Evolutionary conservation across 2,888 invertebrate genomes (phyloP), one percentile per base, ranked within the genome.

Genomic region (Hirtodrosophila histrioides): DNA sequence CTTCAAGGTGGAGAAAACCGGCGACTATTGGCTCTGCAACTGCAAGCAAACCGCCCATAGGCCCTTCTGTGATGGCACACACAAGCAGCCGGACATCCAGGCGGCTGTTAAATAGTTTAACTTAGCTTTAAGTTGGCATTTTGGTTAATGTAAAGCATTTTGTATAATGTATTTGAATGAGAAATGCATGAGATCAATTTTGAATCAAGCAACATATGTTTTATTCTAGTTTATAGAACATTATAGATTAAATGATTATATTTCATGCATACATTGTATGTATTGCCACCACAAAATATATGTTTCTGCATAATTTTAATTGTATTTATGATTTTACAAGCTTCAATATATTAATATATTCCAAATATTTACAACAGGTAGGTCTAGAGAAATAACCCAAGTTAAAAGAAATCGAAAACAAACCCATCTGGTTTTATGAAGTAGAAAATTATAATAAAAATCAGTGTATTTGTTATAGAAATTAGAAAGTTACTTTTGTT

Each of bases 1-100:
- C 64, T 98, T 99, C 89, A 93, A 93, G 75, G 98, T 99, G 1
- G 94, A 95, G 49, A 95, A 98, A 92, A 95, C 95, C 0, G 97
- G 97, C 83, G 96, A 97, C 12, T 98, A 98, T 90, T 98, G 97
- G 96, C 92, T 99, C n/a, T 99, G 99, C 91, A 97, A 97, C 90
- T 99, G 99, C 90, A 99, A 99, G 92, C 98, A 98, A 89, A 98
- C 98, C 0, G 94, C 94, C 48, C 96, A 97, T 78, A 93, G 97
- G 73, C 99, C 99, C 0, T 99, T 98, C 91, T 99, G 99, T 92
- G 99, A 99, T 92, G 99, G 99, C 8, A 95, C 97, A 8, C 99
- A 99, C 91, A 96, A 96, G 89, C 93, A 93, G 53, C 93, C 94
- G 66, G 94, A 94, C 40, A 93, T 97, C 50, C 95, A 95, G 89